Evolutionary conservation across 23 tunicate genomes (phyloP).

Genomic region (Oikopleura dioica): DNA sequence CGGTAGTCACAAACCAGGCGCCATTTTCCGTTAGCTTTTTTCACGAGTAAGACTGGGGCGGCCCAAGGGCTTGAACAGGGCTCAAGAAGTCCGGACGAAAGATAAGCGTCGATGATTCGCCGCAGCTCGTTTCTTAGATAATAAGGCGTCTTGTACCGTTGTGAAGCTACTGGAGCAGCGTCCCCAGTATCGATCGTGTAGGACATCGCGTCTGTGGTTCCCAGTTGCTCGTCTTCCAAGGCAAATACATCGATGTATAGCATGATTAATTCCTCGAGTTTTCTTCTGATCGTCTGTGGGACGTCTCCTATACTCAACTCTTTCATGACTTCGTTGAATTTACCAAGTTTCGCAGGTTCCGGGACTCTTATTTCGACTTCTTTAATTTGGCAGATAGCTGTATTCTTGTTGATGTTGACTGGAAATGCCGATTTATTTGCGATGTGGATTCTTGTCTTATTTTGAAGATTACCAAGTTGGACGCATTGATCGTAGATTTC

Average conservation of each 20-base stretch:
- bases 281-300: not conserved
- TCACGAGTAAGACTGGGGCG: not conserved
- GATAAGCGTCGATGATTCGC: not conserved
- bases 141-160: not conserved
- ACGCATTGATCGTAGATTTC: too few relatives aligned
- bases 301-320: not conserved
- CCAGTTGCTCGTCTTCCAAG: not conserved
- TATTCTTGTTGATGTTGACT: too few relatives aligned
- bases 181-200: not conserved
- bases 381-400: too few relatives aligned
- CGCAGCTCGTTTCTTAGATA: not conserved
- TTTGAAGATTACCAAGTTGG: too few relatives aligned
- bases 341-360: too few relatives aligned
- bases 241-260: not conserved
- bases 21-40: not conserved
- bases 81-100: not conserved
- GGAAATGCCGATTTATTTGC: too few relatives aligned
- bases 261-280: not conserved
- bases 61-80: not conserved
- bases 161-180: not conserved
- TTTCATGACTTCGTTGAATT: too few relatives aligned
- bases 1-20: not conserved
- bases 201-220: not conserved
- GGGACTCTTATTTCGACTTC: too few relatives aligned
- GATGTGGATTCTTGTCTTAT: too few relatives aligned